phyloP scores from a whole-genome alignment of 2,797 vertebrate species.

The Ceryle rudis region DNA sequence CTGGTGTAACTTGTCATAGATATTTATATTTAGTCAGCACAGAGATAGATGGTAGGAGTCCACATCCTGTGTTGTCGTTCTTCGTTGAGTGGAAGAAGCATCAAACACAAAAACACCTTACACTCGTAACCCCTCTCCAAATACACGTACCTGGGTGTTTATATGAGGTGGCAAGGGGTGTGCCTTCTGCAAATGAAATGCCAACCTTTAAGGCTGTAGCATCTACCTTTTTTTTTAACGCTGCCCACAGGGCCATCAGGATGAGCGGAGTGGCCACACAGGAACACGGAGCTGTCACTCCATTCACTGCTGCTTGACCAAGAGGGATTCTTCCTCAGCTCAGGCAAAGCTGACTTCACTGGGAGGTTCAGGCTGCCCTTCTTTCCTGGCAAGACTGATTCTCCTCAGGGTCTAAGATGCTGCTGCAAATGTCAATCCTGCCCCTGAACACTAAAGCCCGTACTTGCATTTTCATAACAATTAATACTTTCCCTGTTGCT shows the following conservation, averaged over 20 bases:
- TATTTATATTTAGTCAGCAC: slow-evolving; percentile 60
- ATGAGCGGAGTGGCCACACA: rapidly evolving
- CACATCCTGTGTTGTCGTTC: neutral
- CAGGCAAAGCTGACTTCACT: neutral
- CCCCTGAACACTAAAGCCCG: neutral
- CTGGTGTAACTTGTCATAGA: slow-evolving; percentile 49
- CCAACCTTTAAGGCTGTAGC: rapidly evolving
- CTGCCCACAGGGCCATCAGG: neutral
- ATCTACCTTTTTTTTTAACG: rapidly evolving
- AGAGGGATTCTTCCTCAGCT: neutral
- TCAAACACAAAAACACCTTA: neutral
- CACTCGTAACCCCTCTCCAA: neutral
- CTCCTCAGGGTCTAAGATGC: neutral
- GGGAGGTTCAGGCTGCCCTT: neutral
- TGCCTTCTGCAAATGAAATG: neutral
- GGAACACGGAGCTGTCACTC: neutral
- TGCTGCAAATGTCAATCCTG: neutral
- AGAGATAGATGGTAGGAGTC: slow-evolving; percentile 20
- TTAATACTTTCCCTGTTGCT: neutral
- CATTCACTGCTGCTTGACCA: neutral
- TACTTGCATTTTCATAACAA: neutral
- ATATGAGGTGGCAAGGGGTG: rapidly evolving
- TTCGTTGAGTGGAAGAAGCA: neutral
- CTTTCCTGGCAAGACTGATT: neutral
- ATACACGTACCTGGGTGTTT: rapidly evolving